Conservation (phyloP, 2,113 vertebrate species). For the Pygoscelis antarcticus region DNA sequence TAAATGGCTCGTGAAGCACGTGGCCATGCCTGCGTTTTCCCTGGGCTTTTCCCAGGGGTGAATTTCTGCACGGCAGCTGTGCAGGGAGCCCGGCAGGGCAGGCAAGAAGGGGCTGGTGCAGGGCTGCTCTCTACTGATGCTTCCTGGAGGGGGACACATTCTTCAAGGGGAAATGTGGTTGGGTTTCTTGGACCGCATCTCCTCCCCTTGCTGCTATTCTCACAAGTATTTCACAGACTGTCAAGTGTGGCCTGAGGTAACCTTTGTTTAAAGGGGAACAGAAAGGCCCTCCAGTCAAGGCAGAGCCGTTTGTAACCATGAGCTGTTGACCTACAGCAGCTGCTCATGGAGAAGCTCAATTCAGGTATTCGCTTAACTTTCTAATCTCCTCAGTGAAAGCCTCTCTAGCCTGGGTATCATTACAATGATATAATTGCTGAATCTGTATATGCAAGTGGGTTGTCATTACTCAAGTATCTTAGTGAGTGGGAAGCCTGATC, state of each 20-base stretch:
- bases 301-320: not conserved
- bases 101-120: fast-evolving
- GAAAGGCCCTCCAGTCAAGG: not conserved
- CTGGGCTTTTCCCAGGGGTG: not conserved
- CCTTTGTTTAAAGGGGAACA: not conserved
- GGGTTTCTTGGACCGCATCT: constrained; percentile 30
- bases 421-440: not conserved
- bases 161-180: constrained; percentile 38
- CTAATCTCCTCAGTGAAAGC: not conserved
- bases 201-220: constrained; percentile 20
- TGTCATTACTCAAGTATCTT: not conserved
- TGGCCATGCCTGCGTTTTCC: fast-evolving
- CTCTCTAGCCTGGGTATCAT: not conserved
- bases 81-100: not conserved
- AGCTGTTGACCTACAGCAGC: not conserved
- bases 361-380: constrained; percentile 14
- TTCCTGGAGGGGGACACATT: not conserved
- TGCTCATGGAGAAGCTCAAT: constrained; percentile 26
- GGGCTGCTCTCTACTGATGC: not conserved
- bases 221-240: not conserved
- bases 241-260: not conserved
- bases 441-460: not conserved
- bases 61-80: not conserved
- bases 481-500: not conserved
- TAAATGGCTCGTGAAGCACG: not conserved